Evolutionary conservation across 1,140 invertebrate genomes (phyloP).

Genomic region (Saccostrea echinata): DNA sequence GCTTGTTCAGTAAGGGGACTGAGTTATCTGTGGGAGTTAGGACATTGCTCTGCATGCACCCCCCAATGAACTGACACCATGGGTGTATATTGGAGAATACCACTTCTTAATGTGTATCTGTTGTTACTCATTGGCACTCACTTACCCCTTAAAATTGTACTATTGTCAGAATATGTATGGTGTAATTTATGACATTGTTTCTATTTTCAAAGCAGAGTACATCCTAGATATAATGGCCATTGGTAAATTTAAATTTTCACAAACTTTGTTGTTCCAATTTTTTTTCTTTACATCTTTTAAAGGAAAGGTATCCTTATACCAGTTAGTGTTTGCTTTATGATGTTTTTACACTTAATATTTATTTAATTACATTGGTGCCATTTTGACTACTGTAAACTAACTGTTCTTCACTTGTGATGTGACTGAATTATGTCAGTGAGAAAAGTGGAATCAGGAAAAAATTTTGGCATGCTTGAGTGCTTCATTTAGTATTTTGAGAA

Average conservation of each 20-base stretch:
- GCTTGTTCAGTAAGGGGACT: no score
- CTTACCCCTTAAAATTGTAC: neutral
- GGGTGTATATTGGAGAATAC: neutral
- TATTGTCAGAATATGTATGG: neutral
- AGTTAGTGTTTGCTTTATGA: neutral
- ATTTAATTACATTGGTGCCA: neutral
- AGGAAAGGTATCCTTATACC: neutral
- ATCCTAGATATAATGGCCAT: constrained; percentile 24
- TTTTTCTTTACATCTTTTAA: neutral
- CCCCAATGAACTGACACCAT: neutral
- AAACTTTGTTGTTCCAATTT: neutral
- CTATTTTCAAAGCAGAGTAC: constrained; percentile 22
- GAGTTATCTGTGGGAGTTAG: neutral
- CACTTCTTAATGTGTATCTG: neutral
- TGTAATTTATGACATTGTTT: neutral
- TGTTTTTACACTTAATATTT: constrained; percentile 12
- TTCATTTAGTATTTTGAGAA: no score
- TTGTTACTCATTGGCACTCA: neutral
- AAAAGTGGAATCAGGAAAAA: no score
- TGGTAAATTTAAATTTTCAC: constrained; percentile 21
- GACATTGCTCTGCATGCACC: constrained; percentile 33
- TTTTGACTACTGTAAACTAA: neutral
- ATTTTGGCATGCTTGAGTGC: no score
- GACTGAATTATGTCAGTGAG: no score
- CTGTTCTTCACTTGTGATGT: no score